Percentiles rank a stretch among this genome's conserved stretches.
phyloP scores from a whole-genome alignment of 1,140 invertebrate genomes.

The Heliconius nattereri region DNA sequence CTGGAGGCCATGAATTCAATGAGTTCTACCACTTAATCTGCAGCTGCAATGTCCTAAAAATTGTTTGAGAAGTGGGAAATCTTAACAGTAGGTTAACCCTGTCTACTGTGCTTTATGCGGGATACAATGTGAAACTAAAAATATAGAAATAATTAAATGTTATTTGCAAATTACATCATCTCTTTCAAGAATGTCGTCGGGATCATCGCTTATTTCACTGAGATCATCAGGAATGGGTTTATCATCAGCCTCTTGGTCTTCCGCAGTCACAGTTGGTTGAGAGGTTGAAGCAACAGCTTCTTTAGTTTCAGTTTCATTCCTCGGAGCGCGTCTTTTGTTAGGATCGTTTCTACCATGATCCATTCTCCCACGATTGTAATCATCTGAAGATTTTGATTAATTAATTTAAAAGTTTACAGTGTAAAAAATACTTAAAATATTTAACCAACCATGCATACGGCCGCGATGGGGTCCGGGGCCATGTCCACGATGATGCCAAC shows the following conservation, averaged over 20 bases:
- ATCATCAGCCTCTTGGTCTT: slow-evolving; percentile 80
- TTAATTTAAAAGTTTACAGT: not conserved
- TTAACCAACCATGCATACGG: slow-evolving; percentile 62
- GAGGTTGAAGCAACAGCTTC: slow-evolving; percentile 52
- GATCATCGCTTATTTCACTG: slow-evolving; percentile 93
- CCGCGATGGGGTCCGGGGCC: slow-evolving; percentile 62
- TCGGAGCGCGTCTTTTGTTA: slow-evolving; percentile 54
- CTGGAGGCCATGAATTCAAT: too few species aligned
- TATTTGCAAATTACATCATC: slow-evolving; percentile 83
- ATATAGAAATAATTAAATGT: slow-evolving; percentile 14
- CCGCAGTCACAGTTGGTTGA: slow-evolving; percentile 47
- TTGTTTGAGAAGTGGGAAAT: too few species aligned
- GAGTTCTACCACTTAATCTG: too few species aligned
- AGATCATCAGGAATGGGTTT: slow-evolving; percentile 86
- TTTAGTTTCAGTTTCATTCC: slow-evolving; percentile 58
- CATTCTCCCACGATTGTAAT: slow-evolving; percentile 69
- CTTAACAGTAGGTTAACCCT: too few species aligned
- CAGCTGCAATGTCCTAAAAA: too few species aligned
- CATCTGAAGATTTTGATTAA: slow-evolving; percentile 50
- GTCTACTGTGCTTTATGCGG: too few species aligned
- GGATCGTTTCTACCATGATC: slow-evolving; percentile 57
- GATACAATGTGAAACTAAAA: not conserved
- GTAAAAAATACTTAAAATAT: not conserved
- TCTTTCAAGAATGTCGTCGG: slow-evolving; percentile 91
- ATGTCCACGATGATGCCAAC: slow-evolving; percentile 73